These are phyloP conservation scores for Hycleus phaleratus DNA, from an alignment of 1,140 invertebrate genomes.

Conservation along the genomic window DNA sequence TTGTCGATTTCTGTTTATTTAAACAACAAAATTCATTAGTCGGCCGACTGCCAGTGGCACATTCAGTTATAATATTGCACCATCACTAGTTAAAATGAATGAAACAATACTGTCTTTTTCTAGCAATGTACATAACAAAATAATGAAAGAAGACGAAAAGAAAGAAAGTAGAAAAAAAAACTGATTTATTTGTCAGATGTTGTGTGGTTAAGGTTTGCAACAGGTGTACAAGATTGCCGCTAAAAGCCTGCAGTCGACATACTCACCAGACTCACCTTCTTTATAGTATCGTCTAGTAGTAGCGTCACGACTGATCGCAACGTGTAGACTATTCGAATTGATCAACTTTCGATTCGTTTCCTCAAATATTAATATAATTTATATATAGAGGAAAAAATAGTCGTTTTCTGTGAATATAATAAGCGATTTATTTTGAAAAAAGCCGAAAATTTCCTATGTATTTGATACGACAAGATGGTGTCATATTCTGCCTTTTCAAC, in stretches of 20 bases:
- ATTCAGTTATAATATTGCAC: too few relatives aligned
- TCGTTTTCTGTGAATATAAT: too few relatives aligned
- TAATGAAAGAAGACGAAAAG: constrained; percentile 17
- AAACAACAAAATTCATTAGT: too few relatives aligned
- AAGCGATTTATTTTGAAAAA: too few relatives aligned
- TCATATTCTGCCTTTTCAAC: constrained; percentile 26
- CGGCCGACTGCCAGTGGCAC: too few relatives aligned
- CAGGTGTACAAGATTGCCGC: constrained; percentile 24
- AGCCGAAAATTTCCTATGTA: background rate
- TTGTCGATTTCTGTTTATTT: too few relatives aligned
- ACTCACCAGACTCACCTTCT: constrained; percentile 5
- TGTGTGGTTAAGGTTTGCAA: constrained; percentile 24
- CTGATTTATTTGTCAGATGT: constrained; percentile 29
- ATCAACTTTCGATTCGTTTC: too few relatives aligned
- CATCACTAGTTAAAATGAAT: too few relatives aligned
- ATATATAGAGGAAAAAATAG: too few relatives aligned
- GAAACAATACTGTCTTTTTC: too few relatives aligned
- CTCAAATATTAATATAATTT: too few relatives aligned
- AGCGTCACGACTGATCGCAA: constrained; percentile 2
- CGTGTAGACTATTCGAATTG: constrained; percentile 5
- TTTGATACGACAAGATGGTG: constrained; percentile 12
- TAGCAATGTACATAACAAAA: constrained; percentile 2
- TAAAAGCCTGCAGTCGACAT: constrained; percentile 15
- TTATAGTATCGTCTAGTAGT: constrained; percentile 4
- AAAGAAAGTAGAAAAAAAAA: constrained; percentile 11